Conservation (phyloP, 1,140 invertebrate species). For the Scylla paramamosain region DNA sequence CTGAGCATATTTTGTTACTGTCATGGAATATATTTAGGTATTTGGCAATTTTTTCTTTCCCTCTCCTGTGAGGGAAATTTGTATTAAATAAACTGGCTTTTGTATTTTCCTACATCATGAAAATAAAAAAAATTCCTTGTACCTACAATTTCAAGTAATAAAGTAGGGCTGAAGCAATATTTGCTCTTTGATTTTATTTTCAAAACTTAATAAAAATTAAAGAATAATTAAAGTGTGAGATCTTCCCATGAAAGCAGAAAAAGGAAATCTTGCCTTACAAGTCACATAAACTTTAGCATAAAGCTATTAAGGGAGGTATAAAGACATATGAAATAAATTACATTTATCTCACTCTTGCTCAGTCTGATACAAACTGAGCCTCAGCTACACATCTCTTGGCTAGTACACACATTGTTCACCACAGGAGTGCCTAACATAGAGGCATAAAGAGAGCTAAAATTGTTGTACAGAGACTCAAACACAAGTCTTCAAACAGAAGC, state of each 20-base stretch:
- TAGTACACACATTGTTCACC: slow-evolving; percentile 61
- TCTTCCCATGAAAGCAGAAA: neutral
- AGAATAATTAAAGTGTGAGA: neutral
- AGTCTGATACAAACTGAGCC: slow-evolving; percentile 72
- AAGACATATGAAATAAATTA: slow-evolving; percentile 50
- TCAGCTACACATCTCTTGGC: slow-evolving; percentile 46
- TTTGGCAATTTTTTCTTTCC: neutral
- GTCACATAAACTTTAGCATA: neutral
- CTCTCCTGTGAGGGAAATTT: neutral
- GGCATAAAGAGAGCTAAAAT: slow-evolving; percentile 45
- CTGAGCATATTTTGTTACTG: neutral
- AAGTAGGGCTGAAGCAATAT: neutral
- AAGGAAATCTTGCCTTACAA: neutral
- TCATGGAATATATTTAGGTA: no score
- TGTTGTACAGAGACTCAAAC: slow-evolving; percentile 47
- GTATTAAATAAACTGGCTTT: neutral
- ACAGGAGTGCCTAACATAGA: slow-evolving; percentile 29
- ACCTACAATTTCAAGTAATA: neutral
- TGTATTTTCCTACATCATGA: neutral
- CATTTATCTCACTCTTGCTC: slow-evolving; percentile 65
- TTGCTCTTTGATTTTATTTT: neutral
- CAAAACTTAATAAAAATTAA: neutral
- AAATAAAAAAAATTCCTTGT: neutral
- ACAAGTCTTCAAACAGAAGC: slow-evolving; percentile 34
- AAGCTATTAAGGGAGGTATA: neutral